A percentile compares a stretch with the other conserved stretches of the same genome.
Evolutionary conservation across 2,797 vertebrate species (phyloP).

Genomic region (Pampus argenteus): DNA sequence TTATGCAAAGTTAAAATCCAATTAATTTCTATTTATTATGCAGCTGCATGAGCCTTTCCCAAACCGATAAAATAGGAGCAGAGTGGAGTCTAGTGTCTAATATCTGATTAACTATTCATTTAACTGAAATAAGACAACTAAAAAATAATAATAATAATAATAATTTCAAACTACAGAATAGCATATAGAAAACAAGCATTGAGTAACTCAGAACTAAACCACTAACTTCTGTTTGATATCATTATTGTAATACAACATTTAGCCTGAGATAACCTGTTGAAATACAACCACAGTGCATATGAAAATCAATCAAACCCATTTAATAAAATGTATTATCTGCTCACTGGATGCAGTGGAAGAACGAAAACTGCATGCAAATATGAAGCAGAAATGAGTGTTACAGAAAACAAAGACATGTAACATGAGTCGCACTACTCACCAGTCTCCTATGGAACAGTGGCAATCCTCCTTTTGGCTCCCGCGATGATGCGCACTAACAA

Average conservation of each 20-base stretch:
- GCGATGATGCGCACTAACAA: conserved; percentile 76
- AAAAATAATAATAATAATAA: neutral
- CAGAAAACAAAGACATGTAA: conserved; percentile 19
- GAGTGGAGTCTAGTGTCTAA: neutral
- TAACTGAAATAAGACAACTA: neutral
- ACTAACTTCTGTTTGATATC: neutral
- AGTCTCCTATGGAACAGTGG: conserved; percentile 76
- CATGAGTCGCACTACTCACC: conserved; percentile 76
- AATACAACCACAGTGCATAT: neutral
- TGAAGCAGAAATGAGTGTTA: neutral
- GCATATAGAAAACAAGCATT: neutral
- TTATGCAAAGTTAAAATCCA: conserved; percentile 28
- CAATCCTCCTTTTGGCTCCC: conserved; percentile 79
- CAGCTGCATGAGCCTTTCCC: neutral
- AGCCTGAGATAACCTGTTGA: conserved; percentile 4
- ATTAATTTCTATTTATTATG: conserved; percentile 12
- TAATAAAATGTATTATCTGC: neutral
- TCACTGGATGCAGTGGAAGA: neutral
- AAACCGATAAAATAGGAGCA: neutral
- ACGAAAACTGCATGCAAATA: neutral
- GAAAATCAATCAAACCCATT: neutral
- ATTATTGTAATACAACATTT: neutral
- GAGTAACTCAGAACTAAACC: neutral
- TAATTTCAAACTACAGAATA: neutral
- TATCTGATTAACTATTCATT: neutral